phyloP scores from a whole-genome alignment of 2,113 vertebrate genomes.

The Choloepus hoffmanni region DNA sequence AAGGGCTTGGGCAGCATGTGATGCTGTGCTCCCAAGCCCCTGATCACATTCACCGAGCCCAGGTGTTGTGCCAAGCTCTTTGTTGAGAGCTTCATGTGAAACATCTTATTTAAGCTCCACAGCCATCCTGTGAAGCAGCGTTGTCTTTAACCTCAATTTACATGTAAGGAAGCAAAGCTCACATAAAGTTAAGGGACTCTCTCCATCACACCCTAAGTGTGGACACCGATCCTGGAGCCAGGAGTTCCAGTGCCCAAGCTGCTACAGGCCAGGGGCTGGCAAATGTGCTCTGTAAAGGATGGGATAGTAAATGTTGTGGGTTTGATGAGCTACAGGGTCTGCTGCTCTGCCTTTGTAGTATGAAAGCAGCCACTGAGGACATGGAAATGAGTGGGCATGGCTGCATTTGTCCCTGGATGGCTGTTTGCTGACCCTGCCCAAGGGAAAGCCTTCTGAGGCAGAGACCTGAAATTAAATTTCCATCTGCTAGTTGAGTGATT shows the following conservation, averaged over 20 bases:
- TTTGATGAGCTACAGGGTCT: background rate
- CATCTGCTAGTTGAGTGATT: background rate
- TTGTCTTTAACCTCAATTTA: background rate
- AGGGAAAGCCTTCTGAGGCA: background rate
- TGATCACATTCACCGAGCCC: rapidly evolving
- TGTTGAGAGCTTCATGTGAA: too few species aligned
- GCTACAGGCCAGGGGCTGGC: rapidly evolving
- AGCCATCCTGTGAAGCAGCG: background rate
- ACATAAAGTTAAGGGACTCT: background rate
- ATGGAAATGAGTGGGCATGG: background rate
- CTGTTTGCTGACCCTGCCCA: background rate
- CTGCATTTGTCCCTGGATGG: background rate
- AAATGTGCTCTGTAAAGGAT: background rate
- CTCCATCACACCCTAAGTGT: background rate
- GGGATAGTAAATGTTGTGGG: background rate
- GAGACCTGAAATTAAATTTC: background rate
- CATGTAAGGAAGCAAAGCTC: background rate
- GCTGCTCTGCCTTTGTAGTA: background rate
- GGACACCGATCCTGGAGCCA: too few species aligned
- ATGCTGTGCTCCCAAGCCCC: background rate
- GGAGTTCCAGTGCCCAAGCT: rapidly evolving
- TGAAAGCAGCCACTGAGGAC: background rate
- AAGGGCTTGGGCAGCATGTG: background rate
- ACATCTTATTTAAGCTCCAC: background rate
- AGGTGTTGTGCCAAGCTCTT: rapidly evolving